phyloP scores from a whole-genome alignment of 2,113 vertebrate species.

The Notothenia coriiceps region DNA sequence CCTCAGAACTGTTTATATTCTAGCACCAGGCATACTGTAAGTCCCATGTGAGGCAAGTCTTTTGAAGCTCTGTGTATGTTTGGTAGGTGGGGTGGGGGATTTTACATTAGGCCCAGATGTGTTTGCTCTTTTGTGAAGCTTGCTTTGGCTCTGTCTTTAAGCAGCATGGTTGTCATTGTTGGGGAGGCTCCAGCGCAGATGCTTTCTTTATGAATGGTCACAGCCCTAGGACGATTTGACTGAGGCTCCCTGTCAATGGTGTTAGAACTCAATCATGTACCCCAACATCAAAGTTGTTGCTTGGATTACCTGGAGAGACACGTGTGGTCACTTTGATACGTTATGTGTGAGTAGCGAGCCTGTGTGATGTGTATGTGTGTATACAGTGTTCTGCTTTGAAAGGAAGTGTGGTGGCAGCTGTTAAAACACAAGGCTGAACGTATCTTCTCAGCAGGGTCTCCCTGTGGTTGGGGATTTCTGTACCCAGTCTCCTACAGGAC shows the following conservation, averaged over 20 bases:
- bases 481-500: constrained; percentile 41
- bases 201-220: constrained; percentile 34
- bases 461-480: constrained; percentile 50
- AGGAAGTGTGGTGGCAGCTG: constrained; percentile 63
- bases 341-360: constrained; percentile 33
- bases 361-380: constrained; percentile 49
- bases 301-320: constrained; percentile 29
- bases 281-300: constrained; percentile 47
- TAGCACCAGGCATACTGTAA: constrained; percentile 9
- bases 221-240: constrained; percentile 4
- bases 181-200: neutral
- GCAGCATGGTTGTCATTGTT: constrained; percentile 28
- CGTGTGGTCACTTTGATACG: constrained; percentile 53
- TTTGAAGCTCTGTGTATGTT: constrained; percentile 41
- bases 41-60: neutral
- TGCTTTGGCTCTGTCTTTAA: constrained; percentile 20
- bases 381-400: constrained; percentile 47
- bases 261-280: constrained; percentile 14
- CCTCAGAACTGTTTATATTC: constrained; percentile 10
- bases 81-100: constrained; percentile 18
- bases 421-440: constrained; percentile 74
- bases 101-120: constrained; percentile 66
- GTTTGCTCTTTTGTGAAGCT: constrained; percentile 22
- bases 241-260: constrained; percentile 21
- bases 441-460: constrained; percentile 57